Base-by-base conservation (phyloP, 2,888 invertebrate species). In the Pomacea canaliculata region DNA sequence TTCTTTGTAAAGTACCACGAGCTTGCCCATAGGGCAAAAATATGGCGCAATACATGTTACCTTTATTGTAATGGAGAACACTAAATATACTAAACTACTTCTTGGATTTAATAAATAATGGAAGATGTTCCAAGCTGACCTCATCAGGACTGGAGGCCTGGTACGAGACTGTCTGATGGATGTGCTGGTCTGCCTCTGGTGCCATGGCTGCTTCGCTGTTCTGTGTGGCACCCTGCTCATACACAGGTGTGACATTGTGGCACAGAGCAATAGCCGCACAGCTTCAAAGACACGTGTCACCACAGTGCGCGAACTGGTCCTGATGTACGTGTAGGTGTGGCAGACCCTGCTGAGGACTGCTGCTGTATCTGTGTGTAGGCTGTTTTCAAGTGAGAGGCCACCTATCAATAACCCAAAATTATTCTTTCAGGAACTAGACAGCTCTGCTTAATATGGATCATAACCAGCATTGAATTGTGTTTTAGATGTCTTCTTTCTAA, bases 191-290 rank as follows among this genome's bases (percentile, higher is more conserved):
- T 46, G 89, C 89, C 81, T 90, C 90, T 9, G 84, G 84, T 48
- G 86, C 85, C n/a, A 76, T 82, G 7, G 87, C 88, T 9, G 78
- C 83, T 13, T 87, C 88, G n/a, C 79, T 78, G 23, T 83, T 84
- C 23, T 80, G 83, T 63, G 23, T 19, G 2, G 7, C 63, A 46
- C 85, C 86, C 71, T 89, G 89, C 78, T 98, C 98, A 87, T 95
- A 96, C 4, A 98, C 97, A 0, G 99, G 99, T 0, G 99, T 99
- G 16, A 99, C 99, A 91, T 99, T 99, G 90, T 99, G 99, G 90
- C 99, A 99, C 62, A 99, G 92, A 0, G 99, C 98, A 72, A 99
- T 92, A 0, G 99, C 98, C 96, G 95, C 51, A 98, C 96, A 0
- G 96, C 96, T 87, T 96, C 96, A 92, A 95, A 95, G 79, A 97